Base-by-base conservation (phyloP, 2,797 vertebrate genomes). In the Cuniculus paca region DNA sequence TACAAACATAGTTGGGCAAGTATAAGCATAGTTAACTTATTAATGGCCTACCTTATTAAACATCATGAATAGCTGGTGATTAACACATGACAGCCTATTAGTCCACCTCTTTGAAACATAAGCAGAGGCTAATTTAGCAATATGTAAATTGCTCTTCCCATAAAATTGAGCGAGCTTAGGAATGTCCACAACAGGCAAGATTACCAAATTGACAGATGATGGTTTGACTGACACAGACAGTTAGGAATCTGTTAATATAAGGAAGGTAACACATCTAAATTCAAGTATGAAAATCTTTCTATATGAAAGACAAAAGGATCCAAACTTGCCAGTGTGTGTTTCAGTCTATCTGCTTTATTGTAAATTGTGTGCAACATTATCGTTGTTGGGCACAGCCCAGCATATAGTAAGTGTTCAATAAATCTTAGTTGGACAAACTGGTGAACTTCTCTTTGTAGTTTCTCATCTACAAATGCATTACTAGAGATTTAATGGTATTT, bases 61-160 rank as follows among this genome's bases (percentile, higher is more conserved):
- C 92, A 93, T 79, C 36, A 82, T 48, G 61, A 89, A 70, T 75
- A 31, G 61, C 70, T 63, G 58, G 28, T 77, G 79, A 91, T 92
- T 93, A 91, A 93, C 34, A 95, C 39, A 84, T 56, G 22, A 70
- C 86, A 88, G 75, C 72, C 58, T 65, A 89, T 83, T 72, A 95
- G 42, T 20, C 58, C 90, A 94, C 78, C 94, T 95, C 31, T 96
- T 28, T 56, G 83, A 96, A 88, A 36, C 34, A 93, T 77, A 92
- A 60, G 54, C 54, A 94, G 22, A 95, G 10, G 42, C 36, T 78
- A 93, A 93, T 52, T 84, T 82, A 85, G 83, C 75, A 77, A 87
- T 91, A 50, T 91, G 77, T 90, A 96, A 93, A 96, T 42, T 96
- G 75, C 48, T 88, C 54, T 58, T 88, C 24, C 56, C 54, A 20